Evolutionary conservation across 2,113 vertebrate genomes (phyloP).

Genomic region (Melanerpes aurifrons): DNA sequence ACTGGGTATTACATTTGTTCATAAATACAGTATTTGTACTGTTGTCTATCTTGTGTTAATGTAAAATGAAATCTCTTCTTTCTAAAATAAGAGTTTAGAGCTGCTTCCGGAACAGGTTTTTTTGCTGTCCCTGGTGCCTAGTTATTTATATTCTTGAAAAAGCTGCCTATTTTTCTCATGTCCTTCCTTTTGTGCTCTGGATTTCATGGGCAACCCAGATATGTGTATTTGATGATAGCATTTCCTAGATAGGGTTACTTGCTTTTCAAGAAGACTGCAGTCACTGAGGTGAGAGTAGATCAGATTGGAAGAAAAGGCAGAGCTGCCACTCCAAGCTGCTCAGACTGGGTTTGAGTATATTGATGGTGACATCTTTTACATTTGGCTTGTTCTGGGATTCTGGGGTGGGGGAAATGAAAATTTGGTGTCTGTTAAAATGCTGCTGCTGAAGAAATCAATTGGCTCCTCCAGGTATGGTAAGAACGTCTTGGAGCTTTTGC

Average conservation of each 20-base stretch:
- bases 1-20: constrained; percentile 9
- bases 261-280: background rate
- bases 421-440: background rate
- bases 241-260: background rate
- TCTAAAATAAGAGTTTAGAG: background rate
- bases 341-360: background rate
- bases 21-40: background rate
- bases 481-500: background rate
- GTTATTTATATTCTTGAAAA: background rate
- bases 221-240: background rate
- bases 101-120: background rate
- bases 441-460: background rate
- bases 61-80: background rate
- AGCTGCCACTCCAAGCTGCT: background rate
- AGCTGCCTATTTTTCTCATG: background rate
- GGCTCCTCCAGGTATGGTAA: background rate
- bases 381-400: background rate
- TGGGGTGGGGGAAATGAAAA: background rate
- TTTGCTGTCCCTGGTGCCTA: background rate
- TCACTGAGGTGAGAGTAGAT: background rate
- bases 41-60: background rate
- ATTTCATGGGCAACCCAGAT: background rate
- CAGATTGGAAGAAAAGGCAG: background rate
- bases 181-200: background rate
- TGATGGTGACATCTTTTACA: background rate